Percentiles rank a stretch among this genome's conserved stretches.
These are phyloP conservation scores for Ceratosolen solmsi DNA, from an alignment of 1,140 invertebrate species.

Conservation along the genomic window DNA sequence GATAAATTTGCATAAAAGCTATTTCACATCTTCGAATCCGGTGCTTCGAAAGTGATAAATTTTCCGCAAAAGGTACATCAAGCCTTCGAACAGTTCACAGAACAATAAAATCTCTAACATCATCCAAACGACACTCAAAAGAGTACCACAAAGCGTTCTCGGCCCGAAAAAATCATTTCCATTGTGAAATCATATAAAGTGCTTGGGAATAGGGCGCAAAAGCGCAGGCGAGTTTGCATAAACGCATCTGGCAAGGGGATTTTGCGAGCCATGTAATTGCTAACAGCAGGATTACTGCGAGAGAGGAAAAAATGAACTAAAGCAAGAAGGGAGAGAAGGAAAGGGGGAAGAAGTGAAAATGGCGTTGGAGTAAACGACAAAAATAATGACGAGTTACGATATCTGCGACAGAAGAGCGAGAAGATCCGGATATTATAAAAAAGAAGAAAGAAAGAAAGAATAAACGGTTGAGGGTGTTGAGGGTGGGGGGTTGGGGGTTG, in stretches of 20 bases:
- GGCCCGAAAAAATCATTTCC: conserved; percentile 7
- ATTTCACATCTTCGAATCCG: no score
- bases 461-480: no score
- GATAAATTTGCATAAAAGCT: no score
- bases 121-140: neutral
- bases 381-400: conserved; percentile 42
- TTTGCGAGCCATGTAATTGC: conserved; percentile 19
- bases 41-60: no score
- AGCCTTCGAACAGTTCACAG: neutral
- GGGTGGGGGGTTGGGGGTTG: neutral
- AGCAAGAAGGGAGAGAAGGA: neutral
- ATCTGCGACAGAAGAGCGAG: neutral
- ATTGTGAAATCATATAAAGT: conserved; percentile 14
- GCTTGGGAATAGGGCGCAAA: neutral
- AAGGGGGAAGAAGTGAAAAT: neutral
- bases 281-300: conserved; percentile 28
- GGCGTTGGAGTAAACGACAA: neutral
- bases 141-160: neutral
- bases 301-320: neutral
- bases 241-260: neutral
- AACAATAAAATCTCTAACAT: neutral
- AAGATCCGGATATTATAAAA: conserved; percentile 27
- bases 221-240: neutral
- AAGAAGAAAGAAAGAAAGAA: no score
- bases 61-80: neutral